Conservation (phyloP, 2,113 vertebrate genomes). For the Laticauda colubrina region DNA sequence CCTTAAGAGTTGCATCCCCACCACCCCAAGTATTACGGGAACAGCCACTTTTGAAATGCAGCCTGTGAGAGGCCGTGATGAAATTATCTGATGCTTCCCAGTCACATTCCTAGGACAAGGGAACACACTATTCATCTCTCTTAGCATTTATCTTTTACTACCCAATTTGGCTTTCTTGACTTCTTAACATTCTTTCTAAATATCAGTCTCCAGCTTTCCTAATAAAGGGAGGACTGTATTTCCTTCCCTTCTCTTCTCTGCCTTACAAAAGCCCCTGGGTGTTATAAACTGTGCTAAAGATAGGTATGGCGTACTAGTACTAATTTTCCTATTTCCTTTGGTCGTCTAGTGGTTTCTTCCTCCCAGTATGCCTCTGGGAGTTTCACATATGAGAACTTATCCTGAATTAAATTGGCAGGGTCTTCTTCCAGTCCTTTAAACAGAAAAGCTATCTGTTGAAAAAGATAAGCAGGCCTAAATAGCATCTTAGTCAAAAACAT, state of each 20-base stretch:
- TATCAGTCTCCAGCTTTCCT: slow-evolving; percentile 7
- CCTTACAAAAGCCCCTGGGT: background rate
- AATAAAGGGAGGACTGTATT: slow-evolving; percentile 2
- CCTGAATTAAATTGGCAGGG: background rate
- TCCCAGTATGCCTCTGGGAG: background rate
- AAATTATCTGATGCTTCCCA: background rate
- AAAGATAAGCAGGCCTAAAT: background rate
- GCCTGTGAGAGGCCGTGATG: background rate
- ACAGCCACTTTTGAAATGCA: background rate
- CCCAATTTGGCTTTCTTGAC: slow-evolving; percentile 3
- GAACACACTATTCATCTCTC: background rate
- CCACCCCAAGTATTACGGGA: background rate
- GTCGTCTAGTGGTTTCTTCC: background rate
- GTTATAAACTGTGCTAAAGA: background rate
- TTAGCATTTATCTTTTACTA: background rate
- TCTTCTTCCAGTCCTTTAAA: background rate
- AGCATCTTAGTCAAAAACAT: background rate
- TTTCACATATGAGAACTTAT: background rate
- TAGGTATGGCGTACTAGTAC: background rate
- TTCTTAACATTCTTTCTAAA: background rate
- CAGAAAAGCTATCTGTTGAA: background rate
- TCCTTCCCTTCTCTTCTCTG: background rate
- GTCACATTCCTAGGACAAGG: background rate
- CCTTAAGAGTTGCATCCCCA: background rate
- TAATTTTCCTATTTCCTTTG: slow-evolving; percentile 5